phyloP scores from a whole-genome alignment of 2,888 invertebrate genomes.

The Papilio gigon region DNA sequence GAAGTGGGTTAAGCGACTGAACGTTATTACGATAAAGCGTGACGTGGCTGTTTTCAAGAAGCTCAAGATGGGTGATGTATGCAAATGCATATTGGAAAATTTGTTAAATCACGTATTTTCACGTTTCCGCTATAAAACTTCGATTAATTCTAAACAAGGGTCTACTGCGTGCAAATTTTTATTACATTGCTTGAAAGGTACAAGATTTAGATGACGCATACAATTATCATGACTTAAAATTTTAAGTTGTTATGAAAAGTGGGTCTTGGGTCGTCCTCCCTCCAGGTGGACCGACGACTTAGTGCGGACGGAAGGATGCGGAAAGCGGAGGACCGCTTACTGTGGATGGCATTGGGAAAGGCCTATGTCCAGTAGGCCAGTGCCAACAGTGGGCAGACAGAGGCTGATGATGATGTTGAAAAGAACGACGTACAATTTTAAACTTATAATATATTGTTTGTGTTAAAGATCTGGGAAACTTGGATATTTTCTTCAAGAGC shows the following conservation, averaged over 20 bases:
- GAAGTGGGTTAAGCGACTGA: slow-evolving; percentile 61
- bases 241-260: no score
- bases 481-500: not conserved
- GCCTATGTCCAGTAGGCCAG: no score
- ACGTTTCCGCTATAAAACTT: slow-evolving; percentile 7
- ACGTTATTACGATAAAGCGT: slow-evolving; percentile 66
- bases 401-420: no score
- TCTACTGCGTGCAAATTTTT: not conserved
- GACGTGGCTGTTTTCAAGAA: slow-evolving; percentile 63
- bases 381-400: no score
- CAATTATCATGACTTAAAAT: no score
- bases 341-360: no score
- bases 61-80: slow-evolving; percentile 63
- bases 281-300: no score
- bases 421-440: not conserved
- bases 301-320: no score
- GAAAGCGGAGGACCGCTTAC: no score
- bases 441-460: not conserved
- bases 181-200: not conserved
- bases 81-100: slow-evolving; percentile 70
- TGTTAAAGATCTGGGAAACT: not conserved
- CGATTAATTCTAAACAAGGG: not conserved
- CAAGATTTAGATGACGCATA: not conserved
- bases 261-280: no score
- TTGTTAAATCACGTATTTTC: slow-evolving; percentile 67